Conservation (phyloP, 2,888 invertebrate species). For the Andrena bicolor region DNA sequence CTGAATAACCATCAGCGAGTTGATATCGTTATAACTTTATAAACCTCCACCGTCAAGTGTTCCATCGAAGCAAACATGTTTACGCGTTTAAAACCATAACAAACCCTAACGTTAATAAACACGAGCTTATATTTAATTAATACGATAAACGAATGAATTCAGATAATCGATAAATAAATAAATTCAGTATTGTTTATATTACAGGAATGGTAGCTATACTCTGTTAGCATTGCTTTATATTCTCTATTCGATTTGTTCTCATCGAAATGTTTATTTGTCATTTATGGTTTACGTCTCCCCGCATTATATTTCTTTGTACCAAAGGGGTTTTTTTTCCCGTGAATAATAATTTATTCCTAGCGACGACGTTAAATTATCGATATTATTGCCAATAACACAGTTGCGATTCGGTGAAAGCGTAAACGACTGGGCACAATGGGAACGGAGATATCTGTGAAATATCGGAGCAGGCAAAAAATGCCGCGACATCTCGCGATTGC, state of each 20-base stretch:
- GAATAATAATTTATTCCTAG: neutral
- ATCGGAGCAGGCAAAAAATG: constrained; percentile 44
- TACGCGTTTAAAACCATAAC: neutral
- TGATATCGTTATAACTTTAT: neutral
- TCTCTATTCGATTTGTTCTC: too few relatives aligned
- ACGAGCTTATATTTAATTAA: neutral
- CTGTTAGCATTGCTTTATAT: too few relatives aligned
- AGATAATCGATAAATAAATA: neutral
- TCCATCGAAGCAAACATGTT: neutral
- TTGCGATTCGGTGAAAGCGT: neutral
- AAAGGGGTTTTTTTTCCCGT: too few relatives aligned
- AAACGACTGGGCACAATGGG: neutral
- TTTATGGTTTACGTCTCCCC: too few relatives aligned
- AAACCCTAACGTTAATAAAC: neutral
- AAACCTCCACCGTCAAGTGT: neutral
- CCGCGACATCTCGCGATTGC: constrained; percentile 55
- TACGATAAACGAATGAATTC: neutral
- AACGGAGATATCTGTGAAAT: constrained; percentile 12
- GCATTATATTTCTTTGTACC: too few relatives aligned
- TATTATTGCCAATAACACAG: neutral
- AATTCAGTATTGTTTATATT: neutral
- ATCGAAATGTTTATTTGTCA: too few relatives aligned
- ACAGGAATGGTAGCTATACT: too few relatives aligned
- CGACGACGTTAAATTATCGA: neutral
- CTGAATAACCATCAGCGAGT: neutral